Evolutionary conservation across 2,797 vertebrate species (phyloP).

Genomic region (Vireo griseus): DNA sequence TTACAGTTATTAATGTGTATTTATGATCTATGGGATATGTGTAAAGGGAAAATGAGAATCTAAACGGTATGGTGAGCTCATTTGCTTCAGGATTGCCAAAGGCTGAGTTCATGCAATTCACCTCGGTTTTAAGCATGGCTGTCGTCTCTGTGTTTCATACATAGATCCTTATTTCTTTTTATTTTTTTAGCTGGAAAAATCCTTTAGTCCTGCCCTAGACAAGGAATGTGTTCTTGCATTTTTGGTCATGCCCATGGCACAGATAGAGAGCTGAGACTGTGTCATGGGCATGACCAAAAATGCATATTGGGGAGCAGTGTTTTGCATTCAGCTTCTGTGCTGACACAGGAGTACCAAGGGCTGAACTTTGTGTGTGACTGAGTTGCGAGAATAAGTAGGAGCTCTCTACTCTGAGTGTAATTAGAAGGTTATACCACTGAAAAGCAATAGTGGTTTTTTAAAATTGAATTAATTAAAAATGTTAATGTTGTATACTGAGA

Average conservation of each 20-base stretch:
- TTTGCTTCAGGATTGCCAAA: slow-evolving; percentile 37
- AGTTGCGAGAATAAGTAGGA: background rate
- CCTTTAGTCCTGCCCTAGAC: background rate
- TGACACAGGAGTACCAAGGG: background rate
- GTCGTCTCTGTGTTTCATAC: background rate
- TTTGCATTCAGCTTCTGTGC: background rate
- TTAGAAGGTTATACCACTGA: background rate
- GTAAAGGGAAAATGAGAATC: slow-evolving; percentile 56
- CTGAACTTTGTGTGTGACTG: background rate
- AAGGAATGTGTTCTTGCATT: background rate
- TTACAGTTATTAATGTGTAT: slow-evolving; percentile 64
- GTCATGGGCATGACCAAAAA: too few species aligned
- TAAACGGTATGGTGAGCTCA: slow-evolving; percentile 27
- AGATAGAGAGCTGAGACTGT: too few species aligned
- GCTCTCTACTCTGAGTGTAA: background rate
- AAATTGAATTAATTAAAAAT: background rate
- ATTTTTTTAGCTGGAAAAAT: background rate
- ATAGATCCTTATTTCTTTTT: background rate
- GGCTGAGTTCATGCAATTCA: background rate
- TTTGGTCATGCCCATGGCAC: background rate
- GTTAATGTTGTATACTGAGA: background rate
- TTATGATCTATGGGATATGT: slow-evolving; percentile 55
- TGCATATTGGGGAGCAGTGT: background rate
- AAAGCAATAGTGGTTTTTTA: background rate
- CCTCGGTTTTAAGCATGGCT: background rate